These are phyloP conservation scores for Carapus acus DNA, from an alignment of 2,797 vertebrate species.

Conservation along the genomic window DNA sequence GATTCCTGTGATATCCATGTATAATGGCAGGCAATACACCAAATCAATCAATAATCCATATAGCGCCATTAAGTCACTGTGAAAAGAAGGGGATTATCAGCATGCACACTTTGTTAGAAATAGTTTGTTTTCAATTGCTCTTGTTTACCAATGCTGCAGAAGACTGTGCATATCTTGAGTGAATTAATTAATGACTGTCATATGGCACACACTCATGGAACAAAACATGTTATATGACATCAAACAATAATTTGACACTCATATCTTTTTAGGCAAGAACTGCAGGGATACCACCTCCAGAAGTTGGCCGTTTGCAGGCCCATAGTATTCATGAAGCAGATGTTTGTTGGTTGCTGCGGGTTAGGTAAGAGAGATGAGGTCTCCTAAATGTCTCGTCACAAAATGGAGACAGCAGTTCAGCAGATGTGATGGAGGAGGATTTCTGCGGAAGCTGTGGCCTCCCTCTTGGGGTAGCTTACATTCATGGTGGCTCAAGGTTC, in stretches of 20 bases:
- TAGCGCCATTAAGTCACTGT: conserved; percentile 3
- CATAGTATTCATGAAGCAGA: too few species aligned
- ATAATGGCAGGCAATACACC: neutral
- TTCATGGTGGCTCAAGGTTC: conserved; percentile 32
- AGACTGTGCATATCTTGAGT: conserved; percentile 11
- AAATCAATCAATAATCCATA: conserved; percentile 16
- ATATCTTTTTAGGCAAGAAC: too few species aligned
- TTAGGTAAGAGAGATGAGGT: conserved; percentile 13
- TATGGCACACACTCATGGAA: conserved; percentile 11
- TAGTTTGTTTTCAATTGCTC: conserved; percentile 24
- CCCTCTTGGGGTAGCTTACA: conserved; percentile 20
- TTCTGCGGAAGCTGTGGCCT: conserved; percentile 25
- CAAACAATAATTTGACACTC: conserved; percentile 15
- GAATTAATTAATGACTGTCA: conserved; percentile 28
- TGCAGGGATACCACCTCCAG: too few species aligned
- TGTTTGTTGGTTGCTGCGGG: conserved; percentile 2
- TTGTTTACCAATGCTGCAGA: neutral
- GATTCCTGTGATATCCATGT: neutral
- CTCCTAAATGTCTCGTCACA: conserved; percentile 6
- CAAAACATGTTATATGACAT: conserved; percentile 24
- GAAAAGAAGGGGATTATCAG: conserved; percentile 13
- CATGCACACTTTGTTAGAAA: conserved; percentile 8
- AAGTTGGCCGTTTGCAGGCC: too few species aligned
- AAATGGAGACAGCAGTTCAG: conserved; percentile 26
- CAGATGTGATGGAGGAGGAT: conserved; percentile 7